Conservation (phyloP, 35 echinoderm and acorn worm species). For the Stichopus chloronotus region DNA sequence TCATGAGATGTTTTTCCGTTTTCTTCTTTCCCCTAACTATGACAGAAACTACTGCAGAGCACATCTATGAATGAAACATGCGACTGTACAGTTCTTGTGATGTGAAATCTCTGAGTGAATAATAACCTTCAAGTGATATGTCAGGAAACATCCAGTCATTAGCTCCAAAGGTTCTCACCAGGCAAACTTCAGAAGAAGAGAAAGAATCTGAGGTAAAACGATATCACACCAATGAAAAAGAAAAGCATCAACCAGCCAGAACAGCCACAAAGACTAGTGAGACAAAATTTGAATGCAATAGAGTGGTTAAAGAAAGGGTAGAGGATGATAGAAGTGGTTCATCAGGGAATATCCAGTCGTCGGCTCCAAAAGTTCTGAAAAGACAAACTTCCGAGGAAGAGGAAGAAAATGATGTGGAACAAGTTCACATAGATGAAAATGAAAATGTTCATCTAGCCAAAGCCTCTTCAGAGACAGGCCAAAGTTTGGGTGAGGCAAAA, state of each 20-base stretch:
- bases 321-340: too few relatives aligned
- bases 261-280: too few relatives aligned
- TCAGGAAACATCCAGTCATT: conserved; percentile 43
- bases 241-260: too few relatives aligned
- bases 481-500: neutral
- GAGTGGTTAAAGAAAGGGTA: too few relatives aligned
- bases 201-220: neutral
- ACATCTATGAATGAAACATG: too few relatives aligned
- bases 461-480: neutral
- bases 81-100: too few relatives aligned
- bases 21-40: too few relatives aligned
- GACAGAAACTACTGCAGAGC: too few relatives aligned
- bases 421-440: neutral
- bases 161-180: neutral
- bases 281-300: too few relatives aligned
- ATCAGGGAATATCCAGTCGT: too few relatives aligned
- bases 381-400: neutral
- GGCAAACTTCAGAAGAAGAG: neutral
- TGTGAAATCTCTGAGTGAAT: too few relatives aligned
- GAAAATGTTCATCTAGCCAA: neutral
- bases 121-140: neutral
- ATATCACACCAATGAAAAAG: neutral
- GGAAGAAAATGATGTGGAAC: neutral
- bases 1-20: too few relatives aligned
- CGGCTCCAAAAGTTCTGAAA: neutral